Evolutionary conservation across 2,797 vertebrate species (phyloP).

Genomic region (Valencia hispanica): DNA sequence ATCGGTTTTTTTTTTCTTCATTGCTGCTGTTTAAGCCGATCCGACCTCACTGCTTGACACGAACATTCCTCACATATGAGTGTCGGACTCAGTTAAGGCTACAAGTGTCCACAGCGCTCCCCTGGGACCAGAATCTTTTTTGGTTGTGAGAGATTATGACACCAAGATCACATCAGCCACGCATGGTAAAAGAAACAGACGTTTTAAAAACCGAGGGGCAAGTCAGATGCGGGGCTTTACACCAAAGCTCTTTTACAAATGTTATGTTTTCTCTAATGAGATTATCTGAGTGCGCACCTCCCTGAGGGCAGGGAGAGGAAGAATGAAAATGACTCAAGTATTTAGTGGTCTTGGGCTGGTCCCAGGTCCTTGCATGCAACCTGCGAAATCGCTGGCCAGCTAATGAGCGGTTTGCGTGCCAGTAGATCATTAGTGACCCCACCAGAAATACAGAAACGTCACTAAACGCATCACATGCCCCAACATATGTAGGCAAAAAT

Average conservation of each 20-base stretch:
- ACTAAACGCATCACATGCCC: conserved; percentile 81
- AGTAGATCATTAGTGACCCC: conserved; percentile 73
- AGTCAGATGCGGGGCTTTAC: conserved; percentile 39
- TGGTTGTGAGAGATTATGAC: neutral
- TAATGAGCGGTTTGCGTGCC: conserved; percentile 83
- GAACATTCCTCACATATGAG: conserved; percentile 56
- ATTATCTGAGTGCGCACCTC: conserved; percentile 67
- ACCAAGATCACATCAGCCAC: neutral
- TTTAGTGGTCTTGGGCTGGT: conserved; percentile 59
- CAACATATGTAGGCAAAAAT: no score
- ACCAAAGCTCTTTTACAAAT: conserved; percentile 64
- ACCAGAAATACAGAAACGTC: conserved; percentile 61
- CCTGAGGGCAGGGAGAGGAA: conserved; percentile 38
- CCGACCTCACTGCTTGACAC: conserved; percentile 37
- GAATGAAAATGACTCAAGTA: conserved; percentile 63
- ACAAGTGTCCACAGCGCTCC: neutral
- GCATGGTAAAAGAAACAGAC: neutral
- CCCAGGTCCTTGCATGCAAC: conserved; percentile 76
- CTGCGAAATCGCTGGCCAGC: conserved; percentile 69
- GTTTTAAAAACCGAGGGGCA: neutral
- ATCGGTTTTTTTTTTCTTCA: conserved; percentile 48
- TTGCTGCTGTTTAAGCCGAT: conserved; percentile 12
- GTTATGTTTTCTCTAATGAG: conserved; percentile 76
- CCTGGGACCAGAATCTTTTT: neutral
- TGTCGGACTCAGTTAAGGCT: conserved; percentile 55